A percentile compares a stretch with the other conserved stretches of the same genome.
phyloP scores from a whole-genome alignment of 2,797 vertebrate genomes.

The Typhlichthys subterraneus region DNA sequence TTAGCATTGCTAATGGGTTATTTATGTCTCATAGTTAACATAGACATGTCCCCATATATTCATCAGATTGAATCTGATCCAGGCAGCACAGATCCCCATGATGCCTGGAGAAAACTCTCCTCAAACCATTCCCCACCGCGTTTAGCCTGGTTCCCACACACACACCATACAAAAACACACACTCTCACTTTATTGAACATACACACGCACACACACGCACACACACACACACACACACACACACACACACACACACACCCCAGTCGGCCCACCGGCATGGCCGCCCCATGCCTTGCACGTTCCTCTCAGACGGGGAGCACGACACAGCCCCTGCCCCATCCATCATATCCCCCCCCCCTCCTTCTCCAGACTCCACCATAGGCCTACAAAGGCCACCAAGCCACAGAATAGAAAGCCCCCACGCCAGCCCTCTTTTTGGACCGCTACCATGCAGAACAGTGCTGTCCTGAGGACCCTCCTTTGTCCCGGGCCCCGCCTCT shows the following conservation, averaged over 20 bases:
- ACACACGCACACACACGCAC: background rate
- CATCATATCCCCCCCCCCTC: conserved; percentile 71
- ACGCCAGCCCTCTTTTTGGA: conserved; percentile 49
- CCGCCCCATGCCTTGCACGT: conserved; percentile 71
- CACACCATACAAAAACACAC: conserved; percentile 2
- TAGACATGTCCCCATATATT: too few species aligned
- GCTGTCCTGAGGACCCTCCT: conserved; percentile 58
- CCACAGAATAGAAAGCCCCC: conserved; percentile 66
- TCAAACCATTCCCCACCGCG: conserved; percentile 9
- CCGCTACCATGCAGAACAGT: conserved; percentile 75
- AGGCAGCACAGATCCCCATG: background rate
- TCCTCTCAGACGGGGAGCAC: conserved; percentile 74
- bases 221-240: background rate
- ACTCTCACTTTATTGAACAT: background rate
- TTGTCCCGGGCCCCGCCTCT: conserved; percentile 67
- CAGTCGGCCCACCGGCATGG: conserved; percentile 48
- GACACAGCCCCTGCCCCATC: conserved; percentile 70
- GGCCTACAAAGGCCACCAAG: conserved; percentile 64
- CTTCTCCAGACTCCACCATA: conserved; percentile 48
- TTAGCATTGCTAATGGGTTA: too few species aligned
- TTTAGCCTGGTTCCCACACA: conserved; percentile 23
- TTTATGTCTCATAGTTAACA: too few species aligned
- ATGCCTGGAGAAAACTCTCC: conserved; percentile 1
- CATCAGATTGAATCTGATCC: too few species aligned
- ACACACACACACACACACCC: conserved; percentile 16